phyloP scores from a whole-genome alignment of 1,140 invertebrate genomes.

The Palaemon carinicauda region DNA sequence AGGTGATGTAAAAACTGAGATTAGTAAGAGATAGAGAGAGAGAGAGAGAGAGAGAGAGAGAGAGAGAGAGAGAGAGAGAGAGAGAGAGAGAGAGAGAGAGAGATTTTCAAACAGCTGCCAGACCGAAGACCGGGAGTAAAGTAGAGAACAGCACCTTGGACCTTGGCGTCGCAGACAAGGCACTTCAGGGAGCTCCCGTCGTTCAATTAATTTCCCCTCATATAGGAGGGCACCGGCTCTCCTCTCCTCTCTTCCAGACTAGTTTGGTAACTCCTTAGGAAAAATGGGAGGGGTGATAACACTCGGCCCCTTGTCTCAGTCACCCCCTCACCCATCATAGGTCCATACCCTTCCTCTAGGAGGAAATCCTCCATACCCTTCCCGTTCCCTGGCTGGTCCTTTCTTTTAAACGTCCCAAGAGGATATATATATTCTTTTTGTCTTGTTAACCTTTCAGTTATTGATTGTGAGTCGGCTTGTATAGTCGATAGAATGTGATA shows the following conservation, averaged over 20 bases:
- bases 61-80: no score
- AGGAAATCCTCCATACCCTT: neutral
- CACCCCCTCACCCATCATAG: neutral
- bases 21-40: no score
- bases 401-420: no score
- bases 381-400: neutral
- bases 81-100: no score
- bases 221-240: neutral
- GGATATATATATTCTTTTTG: no score
- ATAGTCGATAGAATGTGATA: no score
- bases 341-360: neutral
- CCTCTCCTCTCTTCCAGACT: neutral
- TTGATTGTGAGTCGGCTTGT: no score
- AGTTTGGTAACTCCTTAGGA: conserved; percentile 2
- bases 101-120: no score
- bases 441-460: no score
- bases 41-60: no score
- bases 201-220: neutral
- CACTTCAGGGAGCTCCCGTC: neutral
- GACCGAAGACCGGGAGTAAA: no score
- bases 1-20: no score
- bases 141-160: neutral
- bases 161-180: neutral
- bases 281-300: neutral
- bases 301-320: neutral